Conservation (phyloP, 2,797 vertebrate genomes). For the Simalia tracyae region DNA sequence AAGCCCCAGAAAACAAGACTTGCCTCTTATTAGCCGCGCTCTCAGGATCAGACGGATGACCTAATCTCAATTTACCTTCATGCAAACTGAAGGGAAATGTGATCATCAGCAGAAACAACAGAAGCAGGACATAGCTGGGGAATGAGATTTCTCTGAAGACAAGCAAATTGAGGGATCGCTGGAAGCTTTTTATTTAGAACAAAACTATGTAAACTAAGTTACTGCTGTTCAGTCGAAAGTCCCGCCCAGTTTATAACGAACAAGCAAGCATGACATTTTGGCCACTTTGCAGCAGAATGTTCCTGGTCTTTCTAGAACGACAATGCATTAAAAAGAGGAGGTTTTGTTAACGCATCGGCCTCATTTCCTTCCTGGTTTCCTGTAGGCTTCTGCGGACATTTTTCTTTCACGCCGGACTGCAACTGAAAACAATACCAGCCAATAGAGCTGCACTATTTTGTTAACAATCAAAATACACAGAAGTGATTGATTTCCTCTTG, state of each 20-base stretch:
- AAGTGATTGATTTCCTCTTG: neutral
- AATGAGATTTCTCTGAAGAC: neutral
- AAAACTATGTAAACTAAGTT: neutral
- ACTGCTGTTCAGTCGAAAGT: neutral
- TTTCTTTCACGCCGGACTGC: neutral
- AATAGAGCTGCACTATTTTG: neutral
- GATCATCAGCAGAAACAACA: neutral
- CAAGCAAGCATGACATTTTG: neutral
- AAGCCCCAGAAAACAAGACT: neutral
- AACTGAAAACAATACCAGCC: neutral
- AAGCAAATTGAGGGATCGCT: neutral
- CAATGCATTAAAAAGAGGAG: neutral
- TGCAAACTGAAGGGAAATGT: neutral
- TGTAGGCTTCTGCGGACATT: neutral
- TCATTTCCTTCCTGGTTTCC: slow-evolving; percentile 12
- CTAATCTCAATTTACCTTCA: neutral
- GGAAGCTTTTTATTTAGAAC: neutral
- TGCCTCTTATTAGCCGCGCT: slow-evolving; percentile 52
- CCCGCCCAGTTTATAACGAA: neutral
- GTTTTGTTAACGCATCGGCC: neutral
- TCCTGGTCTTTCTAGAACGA: neutral
- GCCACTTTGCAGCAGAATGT: slow-evolving; percentile 26
- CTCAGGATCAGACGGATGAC: neutral
- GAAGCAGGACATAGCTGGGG: neutral
- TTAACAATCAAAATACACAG: neutral